These are phyloP conservation scores for Notolabrus celidotus DNA, from an alignment of 2,797 vertebrate species.

Conservation along the genomic window DNA sequence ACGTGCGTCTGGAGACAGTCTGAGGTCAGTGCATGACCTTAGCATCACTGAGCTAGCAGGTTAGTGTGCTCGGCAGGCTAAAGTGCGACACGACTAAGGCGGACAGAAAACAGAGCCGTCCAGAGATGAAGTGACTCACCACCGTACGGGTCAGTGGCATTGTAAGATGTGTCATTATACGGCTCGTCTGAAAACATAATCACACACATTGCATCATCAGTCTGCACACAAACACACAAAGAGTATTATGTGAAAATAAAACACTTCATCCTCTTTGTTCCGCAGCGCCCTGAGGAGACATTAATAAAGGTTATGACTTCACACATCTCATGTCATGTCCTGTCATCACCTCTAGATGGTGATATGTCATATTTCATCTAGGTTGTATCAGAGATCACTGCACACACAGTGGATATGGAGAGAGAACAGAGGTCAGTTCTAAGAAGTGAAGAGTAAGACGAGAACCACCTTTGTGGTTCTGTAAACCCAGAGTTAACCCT, in stretches of 20 bases:
- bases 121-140: slow-evolving; percentile 88
- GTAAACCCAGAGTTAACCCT: no score
- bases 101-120: slow-evolving; percentile 47
- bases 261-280: background rate
- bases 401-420: background rate
- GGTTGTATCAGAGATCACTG: background rate
- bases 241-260: background rate
- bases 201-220: slow-evolving; percentile 55
- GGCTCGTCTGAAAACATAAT: slow-evolving; percentile 92
- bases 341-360: slow-evolving; percentile 53
- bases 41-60: slow-evolving; percentile 20
- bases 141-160: slow-evolving; percentile 91
- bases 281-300: slow-evolving; percentile 9
- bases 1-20: slow-evolving; percentile 7
- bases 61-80: slow-evolving; percentile 60
- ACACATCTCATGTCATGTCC: slow-evolving; percentile 27
- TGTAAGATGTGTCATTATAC: slow-evolving; percentile 93
- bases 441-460: no score
- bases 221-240: slow-evolving; percentile 26
- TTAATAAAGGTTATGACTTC: background rate
- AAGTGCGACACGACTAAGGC: slow-evolving; percentile 1
- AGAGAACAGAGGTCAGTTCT: no score
- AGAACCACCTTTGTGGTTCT: no score
- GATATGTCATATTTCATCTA: no score
- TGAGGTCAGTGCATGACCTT: slow-evolving; percentile 10